These are phyloP conservation scores for Percopsis transmontana DNA, from an alignment of 2,113 vertebrate genomes.

Conservation along the genomic window DNA sequence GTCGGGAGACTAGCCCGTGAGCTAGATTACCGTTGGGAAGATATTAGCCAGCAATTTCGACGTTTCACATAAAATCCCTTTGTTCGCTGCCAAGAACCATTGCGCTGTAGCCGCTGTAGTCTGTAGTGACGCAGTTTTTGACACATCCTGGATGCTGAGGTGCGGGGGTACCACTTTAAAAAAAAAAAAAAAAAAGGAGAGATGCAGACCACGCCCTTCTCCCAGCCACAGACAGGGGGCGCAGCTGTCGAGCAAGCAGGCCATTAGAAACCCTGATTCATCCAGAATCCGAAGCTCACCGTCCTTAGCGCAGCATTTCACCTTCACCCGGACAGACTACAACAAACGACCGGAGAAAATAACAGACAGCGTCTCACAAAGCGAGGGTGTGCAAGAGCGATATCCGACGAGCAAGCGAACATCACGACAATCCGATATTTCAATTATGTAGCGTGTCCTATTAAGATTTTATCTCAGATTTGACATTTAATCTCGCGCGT, in stretches of 20 bases:
- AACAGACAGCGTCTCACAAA: background rate
- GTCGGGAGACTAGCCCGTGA: too few species aligned
- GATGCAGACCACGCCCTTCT: conserved; percentile 74
- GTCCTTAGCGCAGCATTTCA: conserved; percentile 72
- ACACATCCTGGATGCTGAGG: conserved; percentile 26
- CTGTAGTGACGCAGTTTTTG: background rate
- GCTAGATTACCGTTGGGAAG: too few species aligned
- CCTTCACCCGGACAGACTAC: conserved; percentile 64
- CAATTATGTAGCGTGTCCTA: conserved; percentile 64
- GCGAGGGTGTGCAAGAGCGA: background rate
- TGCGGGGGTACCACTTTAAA: conserved; percentile 64
- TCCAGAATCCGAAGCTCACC: conserved; percentile 55
- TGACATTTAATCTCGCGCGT: conserved; percentile 37
- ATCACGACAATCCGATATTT: background rate
- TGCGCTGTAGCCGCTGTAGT: background rate
- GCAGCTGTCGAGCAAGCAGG: conserved; percentile 33
- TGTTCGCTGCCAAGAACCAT: too few species aligned
- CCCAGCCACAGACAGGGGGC: conserved; percentile 30
- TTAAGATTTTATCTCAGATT: conserved; percentile 18
- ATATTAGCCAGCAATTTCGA: too few species aligned
- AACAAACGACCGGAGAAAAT: conserved; percentile 26
- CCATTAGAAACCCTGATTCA: background rate
- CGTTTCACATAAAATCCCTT: too few species aligned
- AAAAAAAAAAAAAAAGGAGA: too few species aligned
- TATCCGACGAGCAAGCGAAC: background rate